Percentiles rank a stretch among this genome's conserved stretches.
These are phyloP conservation scores for Papilio demoleus DNA, from an alignment of 2,888 invertebrate species.

Conservation along the genomic window DNA sequence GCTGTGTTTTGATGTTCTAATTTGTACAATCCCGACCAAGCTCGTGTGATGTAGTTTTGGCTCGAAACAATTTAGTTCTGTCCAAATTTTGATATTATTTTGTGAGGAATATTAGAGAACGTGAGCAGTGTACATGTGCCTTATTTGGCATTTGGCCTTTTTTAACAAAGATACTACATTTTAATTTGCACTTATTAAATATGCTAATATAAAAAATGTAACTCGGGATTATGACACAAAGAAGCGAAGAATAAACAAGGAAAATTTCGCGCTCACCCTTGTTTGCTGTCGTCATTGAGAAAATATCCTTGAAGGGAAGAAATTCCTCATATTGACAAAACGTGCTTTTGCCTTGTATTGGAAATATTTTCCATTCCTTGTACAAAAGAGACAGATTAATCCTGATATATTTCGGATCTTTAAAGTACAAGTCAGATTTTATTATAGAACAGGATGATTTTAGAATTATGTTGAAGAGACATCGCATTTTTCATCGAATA, in stretches of 20 bases:
- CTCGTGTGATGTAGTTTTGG: conserved; percentile 29
- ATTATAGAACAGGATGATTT: background rate
- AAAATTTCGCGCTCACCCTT: conserved; percentile 59
- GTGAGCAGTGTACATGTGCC: background rate
- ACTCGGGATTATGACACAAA: conserved; percentile 27
- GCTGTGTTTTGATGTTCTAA: conserved; percentile 26
- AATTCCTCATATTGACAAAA: conserved; percentile 74
- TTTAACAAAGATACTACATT: too few species aligned
- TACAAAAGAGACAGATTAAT: conserved; percentile 52
- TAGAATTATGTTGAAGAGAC: too few species aligned
- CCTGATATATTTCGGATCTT: background rate
- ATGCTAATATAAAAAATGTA: conserved; percentile 45
- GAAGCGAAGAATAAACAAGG: conserved; percentile 47
- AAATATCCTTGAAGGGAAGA: conserved; percentile 68
- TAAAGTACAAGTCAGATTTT: background rate
- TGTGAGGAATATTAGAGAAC: background rate
- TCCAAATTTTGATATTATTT: conserved; percentile 5
- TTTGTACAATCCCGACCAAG: conserved; percentile 32
- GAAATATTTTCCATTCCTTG: conserved; percentile 60
- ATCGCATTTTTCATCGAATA: too few species aligned
- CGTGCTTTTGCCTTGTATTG: conserved; percentile 68
- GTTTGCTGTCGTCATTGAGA: conserved; percentile 71
- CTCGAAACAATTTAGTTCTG: conserved; percentile 33
- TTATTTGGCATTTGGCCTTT: too few species aligned
- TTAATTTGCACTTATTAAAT: too few species aligned